phyloP scores from a whole-genome alignment of 1,140 invertebrate species.

The Sycophila sp. region DNA sequence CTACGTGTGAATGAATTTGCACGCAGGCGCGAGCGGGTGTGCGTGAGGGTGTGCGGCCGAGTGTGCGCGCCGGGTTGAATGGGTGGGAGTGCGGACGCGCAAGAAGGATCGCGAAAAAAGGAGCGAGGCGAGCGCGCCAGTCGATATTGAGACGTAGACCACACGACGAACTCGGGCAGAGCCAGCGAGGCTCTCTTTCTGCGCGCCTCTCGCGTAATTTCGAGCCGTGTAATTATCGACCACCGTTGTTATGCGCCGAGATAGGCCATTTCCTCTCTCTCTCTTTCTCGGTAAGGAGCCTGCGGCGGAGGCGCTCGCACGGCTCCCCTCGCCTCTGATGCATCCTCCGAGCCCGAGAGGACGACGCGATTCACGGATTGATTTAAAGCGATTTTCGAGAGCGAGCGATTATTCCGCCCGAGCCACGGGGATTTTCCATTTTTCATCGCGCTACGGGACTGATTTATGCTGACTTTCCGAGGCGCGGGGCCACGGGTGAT shows the following conservation, averaged over 20 bases:
- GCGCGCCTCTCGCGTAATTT: conserved; percentile 50
- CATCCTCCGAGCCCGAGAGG: not conserved
- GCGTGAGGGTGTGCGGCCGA: conserved; percentile 31
- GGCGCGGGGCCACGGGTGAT: not conserved
- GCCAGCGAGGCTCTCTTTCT: conserved; percentile 11
- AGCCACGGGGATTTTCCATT: conserved; percentile 27
- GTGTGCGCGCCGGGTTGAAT: conserved; percentile 3
- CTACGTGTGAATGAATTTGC: not conserved
- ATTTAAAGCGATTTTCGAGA: conserved; percentile 51
- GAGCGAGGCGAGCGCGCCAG: conserved; percentile 22
- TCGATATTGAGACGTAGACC: conserved; percentile 58
- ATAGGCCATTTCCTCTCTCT: conserved; percentile 30
- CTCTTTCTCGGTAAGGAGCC: conserved; percentile 11
- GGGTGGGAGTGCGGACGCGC: conserved; percentile 23
- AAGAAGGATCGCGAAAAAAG: conserved; percentile 39
- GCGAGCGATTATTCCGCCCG: conserved; percentile 36
- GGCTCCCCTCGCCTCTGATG: not conserved
- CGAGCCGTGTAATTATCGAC: conserved; percentile 56
- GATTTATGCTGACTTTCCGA: conserved; percentile 9
- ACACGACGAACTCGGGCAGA: conserved; percentile 47
- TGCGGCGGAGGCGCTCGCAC: not conserved
- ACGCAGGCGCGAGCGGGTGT: conserved; percentile 25
- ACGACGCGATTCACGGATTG: conserved; percentile 50
- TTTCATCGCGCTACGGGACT: not conserved
- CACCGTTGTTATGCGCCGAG: conserved; percentile 47